Conservation (phyloP, 2,888 invertebrate genomes). For the Dromius quadrimaculatus region DNA sequence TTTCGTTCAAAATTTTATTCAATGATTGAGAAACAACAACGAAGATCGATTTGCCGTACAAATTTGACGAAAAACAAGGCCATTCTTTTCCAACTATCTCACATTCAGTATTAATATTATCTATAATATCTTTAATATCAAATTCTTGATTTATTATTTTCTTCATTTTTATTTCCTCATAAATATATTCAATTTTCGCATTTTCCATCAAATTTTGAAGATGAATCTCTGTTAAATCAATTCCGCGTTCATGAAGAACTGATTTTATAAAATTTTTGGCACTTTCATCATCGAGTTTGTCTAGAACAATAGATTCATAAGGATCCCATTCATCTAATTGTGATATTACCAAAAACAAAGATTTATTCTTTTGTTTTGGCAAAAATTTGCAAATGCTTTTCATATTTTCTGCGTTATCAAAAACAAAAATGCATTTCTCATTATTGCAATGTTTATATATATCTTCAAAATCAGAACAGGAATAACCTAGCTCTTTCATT, state of each 20-base stretch:
- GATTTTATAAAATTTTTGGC: not conserved
- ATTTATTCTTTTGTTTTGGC: not conserved
- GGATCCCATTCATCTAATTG: not conserved
- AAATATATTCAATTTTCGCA: not conserved
- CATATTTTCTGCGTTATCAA: not conserved
- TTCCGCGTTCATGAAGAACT: not conserved
- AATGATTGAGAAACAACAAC: not conserved
- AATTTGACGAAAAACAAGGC: not conserved
- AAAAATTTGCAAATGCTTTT: not conserved
- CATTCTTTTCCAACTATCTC: not conserved
- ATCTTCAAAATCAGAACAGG: no score
- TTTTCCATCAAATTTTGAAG: not conserved
- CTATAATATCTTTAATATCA: not conserved
- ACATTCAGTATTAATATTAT: not conserved
- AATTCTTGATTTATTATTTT: not conserved
- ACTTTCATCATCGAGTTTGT: not conserved
- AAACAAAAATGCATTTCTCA: not conserved
- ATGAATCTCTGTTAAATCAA: not conserved
- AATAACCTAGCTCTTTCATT: no score
- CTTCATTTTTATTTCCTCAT: not conserved
- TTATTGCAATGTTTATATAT: no score
- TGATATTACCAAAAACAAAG: not conserved
- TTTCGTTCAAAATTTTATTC: not conserved
- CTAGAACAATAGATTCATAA: not conserved
- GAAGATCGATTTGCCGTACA: not conserved